Base-by-base conservation (phyloP, 2,113 vertebrate species). In the Protobothrops mucrosquamatus region DNA sequence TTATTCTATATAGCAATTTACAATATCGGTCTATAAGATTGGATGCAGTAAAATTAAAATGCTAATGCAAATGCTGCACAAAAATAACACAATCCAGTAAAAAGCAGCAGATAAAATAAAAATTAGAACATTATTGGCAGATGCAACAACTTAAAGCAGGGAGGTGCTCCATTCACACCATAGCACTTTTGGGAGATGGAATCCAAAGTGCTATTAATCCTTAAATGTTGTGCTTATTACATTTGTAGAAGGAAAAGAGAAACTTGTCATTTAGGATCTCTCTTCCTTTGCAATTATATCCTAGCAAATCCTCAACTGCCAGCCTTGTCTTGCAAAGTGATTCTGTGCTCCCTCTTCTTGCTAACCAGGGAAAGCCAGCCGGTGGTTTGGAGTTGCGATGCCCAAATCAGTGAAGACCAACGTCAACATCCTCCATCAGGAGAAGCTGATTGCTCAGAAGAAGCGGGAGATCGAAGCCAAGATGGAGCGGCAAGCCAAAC, bases 381-480 rank as follows among this genome's bases (percentile, higher is more conserved):
- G 98, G 86, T 99, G 98, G 97, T 98, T 98, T 22, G 98, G 98
- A 0, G 95, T 97, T 55, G 93, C 98, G 0, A 96, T 97, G 3
- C 97, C 98, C 10, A 99, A 99, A 94, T 98, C 98, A 0, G 97
- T 97, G 93, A 99, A 99, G 96, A 97, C 98, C 52, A 99, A 98
- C 23, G 97, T 98, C 96, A 99, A 99, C 92, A 99, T 99, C 48
- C 97, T 98, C 57, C 98, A 98, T 24, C 99, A 99, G 87, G 99
- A 99, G 94, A 98, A 99, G 95, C 97, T 99, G 48, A 99, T 99
- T 0, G 99, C 99, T 0, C 98, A 99, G 97, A 99, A 99, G 57
- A 99, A 99, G 93, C 96, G 97, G 23, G 99, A 99, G 74, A 99
- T 99, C 1, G 99, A 99, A 93, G 99, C 98, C 55, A 98, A 98